Evolutionary conservation across 2,113 vertebrate genomes (phyloP), one percentile per base, ranked within the genome.

Genomic region (Ochotona curzoniae): DNA sequence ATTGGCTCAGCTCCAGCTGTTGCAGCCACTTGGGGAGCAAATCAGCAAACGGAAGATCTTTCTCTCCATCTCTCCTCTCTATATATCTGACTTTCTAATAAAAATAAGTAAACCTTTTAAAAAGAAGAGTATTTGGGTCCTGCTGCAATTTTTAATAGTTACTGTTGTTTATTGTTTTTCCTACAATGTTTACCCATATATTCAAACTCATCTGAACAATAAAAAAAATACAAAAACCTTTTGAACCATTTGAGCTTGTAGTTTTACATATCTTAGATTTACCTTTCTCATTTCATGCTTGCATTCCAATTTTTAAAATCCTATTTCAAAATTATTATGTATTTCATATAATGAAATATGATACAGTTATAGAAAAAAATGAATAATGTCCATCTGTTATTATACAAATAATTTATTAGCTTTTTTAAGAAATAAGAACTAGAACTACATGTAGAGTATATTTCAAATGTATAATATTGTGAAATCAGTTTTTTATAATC

Each of bases 351-450:
- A 23, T 66, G 11, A 60, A 47, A 83, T 57, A 87, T 0, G 60
- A n/a, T 51, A 15, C 69, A 76, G 18, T 82, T 87, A 25, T 76
- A 1, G 30, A 78, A 93, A 87, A 81, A 21, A 75, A 86, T 54
- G 10, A 87, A 14, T 11, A 71, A 71, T 2, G 1, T 90, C 8
- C 69, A 7, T 30, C 54, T 38, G 5, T 73, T 25, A 49, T 54
- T 3, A 8, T 54, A 67, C 44, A 87, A 83, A 64, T 63, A 80
- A 90, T 93, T 67, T 70, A n/a, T 1, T 75, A 69, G 15, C 51
- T 87, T 35, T 81, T 51, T 32, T 91, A 1, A 64, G 69, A 95
- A 93, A 44, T 82, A 60, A 88, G 94, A 93, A 47, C 47, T 60
- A 86, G 4, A 49, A 57, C 12, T 69, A 12, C 49, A 1, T 73